These are phyloP conservation scores for Rhagologus leucostigma DNA, from an alignment of 2,113 vertebrate genomes.

Conservation along the genomic window DNA sequence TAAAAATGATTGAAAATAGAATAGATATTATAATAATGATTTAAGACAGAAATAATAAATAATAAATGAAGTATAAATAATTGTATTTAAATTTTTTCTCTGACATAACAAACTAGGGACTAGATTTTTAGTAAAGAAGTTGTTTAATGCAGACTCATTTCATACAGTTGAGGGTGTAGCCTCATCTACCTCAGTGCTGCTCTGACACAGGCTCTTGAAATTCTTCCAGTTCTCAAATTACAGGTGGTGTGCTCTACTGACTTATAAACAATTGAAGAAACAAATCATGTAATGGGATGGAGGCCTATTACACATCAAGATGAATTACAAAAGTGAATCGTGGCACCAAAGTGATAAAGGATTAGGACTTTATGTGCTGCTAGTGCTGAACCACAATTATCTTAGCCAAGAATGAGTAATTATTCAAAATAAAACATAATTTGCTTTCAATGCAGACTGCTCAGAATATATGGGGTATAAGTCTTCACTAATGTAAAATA, in stretches of 20 bases:
- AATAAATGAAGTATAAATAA: not conserved
- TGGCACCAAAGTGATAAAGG: not conserved
- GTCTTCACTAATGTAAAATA: not conserved
- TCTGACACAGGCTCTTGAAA: not conserved
- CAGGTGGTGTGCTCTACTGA: not conserved
- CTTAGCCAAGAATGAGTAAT: not conserved
- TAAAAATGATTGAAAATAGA: not conserved
- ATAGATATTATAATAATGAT: not conserved
- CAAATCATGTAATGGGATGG: not conserved
- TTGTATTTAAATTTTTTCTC: not conserved
- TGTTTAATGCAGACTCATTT: not conserved
- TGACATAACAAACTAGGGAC: not conserved
- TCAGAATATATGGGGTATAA: not conserved
- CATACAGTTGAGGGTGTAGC: not conserved
- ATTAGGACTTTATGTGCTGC: not conserved
- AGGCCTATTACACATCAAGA: not conserved
- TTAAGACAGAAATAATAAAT: not conserved
- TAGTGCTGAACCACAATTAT: not conserved
- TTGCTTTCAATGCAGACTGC: not conserved
- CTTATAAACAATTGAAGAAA: not conserved
- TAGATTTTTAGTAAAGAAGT: not conserved
- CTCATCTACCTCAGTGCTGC: not conserved
- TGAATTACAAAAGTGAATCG: not conserved
- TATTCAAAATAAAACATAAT: slow-evolving; percentile 19
- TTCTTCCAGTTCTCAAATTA: not conserved